Base-by-base conservation (phyloP, 2,113 vertebrate species). In the Protomyctophum bolini region DNA sequence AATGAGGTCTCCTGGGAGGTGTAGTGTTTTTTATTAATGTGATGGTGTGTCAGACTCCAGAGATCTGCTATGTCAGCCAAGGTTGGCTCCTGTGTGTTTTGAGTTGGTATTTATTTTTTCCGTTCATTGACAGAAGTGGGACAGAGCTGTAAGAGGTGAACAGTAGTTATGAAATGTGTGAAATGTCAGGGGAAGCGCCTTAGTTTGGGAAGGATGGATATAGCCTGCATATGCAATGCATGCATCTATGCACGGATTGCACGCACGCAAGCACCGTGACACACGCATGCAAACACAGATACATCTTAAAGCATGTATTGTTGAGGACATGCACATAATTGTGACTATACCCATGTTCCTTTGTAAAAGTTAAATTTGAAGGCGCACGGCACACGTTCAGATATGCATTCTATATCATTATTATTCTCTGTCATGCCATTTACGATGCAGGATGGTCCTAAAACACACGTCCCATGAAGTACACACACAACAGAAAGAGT, bases 1-100 rank as follows among this genome's bases (percentile, higher is more conserved):
- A 87, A 90, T 88, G 80, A 88, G 85, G 66, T 65, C 76, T 80
- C 78, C 33, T 64, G 78, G 82, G 83, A 87, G 62, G 64, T 77
- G 62, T 79, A 70, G 66, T 79, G 70, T 72, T 79, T 76, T 41
- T 65, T 75, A 75, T 80, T 82, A 21, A 68, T 76, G 62, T 72
- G 65, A 78, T n/a, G 63, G 72, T 56, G 61, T 69, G 63, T 62
- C 70, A 83, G 70, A 70, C 52, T 50, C 56, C 58, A 71, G 58
- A 70, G 68, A 63, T 62, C 14, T 69, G 66, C 66, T 77, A 33
- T 66, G 72, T 75, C 85, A 80, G 74, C 60, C 12, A 55, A 73
- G 58, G 61, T 72, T 68, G 46, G 63, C 54, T 68, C 66, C 67
- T 49, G 51, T 45, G 58, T 64, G 45, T 70, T 77, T 56, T 33